Conservation (phyloP, 2,888 invertebrate genomes). For the Agriopis aurantiaria region DNA sequence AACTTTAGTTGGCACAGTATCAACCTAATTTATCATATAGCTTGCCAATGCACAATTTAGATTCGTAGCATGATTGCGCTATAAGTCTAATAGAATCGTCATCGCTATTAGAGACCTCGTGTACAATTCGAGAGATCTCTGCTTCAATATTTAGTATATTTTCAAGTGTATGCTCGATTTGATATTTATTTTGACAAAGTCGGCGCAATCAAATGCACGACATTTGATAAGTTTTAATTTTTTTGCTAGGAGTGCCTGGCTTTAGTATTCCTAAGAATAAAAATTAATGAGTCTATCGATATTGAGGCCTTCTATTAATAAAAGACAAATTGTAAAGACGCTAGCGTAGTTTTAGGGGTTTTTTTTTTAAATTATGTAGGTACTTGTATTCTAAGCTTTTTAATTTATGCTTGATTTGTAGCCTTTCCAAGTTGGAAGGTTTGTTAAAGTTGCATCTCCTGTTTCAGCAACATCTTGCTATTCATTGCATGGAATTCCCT, state of each 20-base stretch:
- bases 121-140: too few species aligned
- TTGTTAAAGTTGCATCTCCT: background rate
- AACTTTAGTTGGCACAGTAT: background rate
- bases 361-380: background rate
- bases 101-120: background rate
- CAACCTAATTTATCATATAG: background rate
- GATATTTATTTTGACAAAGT: too few species aligned
- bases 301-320: constrained; percentile 13
- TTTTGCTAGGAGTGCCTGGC: background rate
- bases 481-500: too few species aligned
- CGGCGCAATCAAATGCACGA: too few species aligned
- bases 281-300: constrained; percentile 16
- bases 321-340: constrained; percentile 23
- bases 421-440: background rate
- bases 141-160: too few species aligned
- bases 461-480: background rate
- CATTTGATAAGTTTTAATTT: background rate
- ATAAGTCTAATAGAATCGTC: background rate
- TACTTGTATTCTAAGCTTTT: constrained; percentile 8
- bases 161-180: too few species aligned
- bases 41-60: background rate
- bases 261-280: background rate
- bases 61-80: background rate
- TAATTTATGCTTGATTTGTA: background rate
- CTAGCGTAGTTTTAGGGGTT: constrained; percentile 30